phyloP scores from a whole-genome alignment of 2,797 vertebrate species.

The Sebastes dallii region DNA sequence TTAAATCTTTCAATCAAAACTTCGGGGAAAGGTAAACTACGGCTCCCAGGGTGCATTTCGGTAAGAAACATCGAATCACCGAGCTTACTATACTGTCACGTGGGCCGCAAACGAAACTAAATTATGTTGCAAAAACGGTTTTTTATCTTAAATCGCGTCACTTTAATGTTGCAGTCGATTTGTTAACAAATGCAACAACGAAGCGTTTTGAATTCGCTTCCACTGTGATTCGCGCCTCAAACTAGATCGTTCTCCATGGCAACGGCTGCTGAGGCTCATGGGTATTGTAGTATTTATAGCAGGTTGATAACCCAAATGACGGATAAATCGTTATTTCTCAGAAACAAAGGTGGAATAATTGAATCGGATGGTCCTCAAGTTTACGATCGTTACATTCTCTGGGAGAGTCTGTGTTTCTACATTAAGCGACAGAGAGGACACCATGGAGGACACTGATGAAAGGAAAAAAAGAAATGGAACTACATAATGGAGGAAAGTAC shows the following conservation, averaged over 20 bases:
- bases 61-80: neutral
- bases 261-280: constrained; percentile 1
- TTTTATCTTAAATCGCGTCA: neutral
- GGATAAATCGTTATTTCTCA: too few relatives aligned
- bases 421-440: neutral
- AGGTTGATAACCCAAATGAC: neutral
- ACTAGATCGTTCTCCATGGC: neutral
- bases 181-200: too few relatives aligned
- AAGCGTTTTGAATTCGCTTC: neutral
- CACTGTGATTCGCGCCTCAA: neutral
- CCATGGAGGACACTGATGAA: neutral
- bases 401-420: too few relatives aligned
- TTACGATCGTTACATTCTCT: too few relatives aligned
- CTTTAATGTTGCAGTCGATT: neutral
- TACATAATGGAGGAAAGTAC: neutral
- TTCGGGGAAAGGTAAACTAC: neutral
- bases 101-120: neutral
- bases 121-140: neutral
- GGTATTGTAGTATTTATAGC: neutral
- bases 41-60: neutral
- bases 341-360: neutral
- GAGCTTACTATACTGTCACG: neutral
- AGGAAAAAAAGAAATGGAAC: neutral
- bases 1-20: neutral
- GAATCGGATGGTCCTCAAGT: neutral